These are phyloP conservation scores for Bolborhynchus lineola DNA, from an alignment of 2,113 vertebrate species.

Conservation along the genomic window DNA sequence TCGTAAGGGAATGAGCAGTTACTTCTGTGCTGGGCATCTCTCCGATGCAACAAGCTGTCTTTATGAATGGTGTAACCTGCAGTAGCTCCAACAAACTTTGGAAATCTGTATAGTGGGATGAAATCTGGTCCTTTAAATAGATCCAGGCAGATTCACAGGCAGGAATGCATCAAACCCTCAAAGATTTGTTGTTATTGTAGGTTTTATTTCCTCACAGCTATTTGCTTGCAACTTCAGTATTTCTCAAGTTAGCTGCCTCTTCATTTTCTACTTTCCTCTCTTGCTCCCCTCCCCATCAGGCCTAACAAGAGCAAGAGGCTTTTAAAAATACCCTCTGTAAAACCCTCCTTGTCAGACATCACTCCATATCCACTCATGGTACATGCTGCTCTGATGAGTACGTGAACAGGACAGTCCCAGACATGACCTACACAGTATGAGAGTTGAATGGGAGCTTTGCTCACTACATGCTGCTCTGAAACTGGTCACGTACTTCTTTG, in stretches of 20 bases:
- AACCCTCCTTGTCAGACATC: background rate
- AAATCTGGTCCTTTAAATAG: background rate
- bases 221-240: background rate
- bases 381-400: background rate
- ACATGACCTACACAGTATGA: background rate
- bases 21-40: background rate
- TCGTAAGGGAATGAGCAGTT: background rate
- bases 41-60: accelerated
- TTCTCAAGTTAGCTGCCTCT: background rate
- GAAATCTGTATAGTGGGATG: background rate
- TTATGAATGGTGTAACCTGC: background rate
- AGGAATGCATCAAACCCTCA: background rate
- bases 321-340: background rate
- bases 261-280: background rate
- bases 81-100: background rate
- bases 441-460: background rate
- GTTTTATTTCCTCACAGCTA: background rate
- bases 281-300: background rate
- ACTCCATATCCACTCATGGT: accelerated
- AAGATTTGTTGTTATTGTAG: background rate
- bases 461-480: background rate
- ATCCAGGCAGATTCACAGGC: background rate
- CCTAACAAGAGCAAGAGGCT: background rate
- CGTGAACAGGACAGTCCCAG: background rate
- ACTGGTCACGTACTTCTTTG: background rate